phyloP scores from a whole-genome alignment of 2,113 vertebrate species.

The Mustela nigripes region DNA sequence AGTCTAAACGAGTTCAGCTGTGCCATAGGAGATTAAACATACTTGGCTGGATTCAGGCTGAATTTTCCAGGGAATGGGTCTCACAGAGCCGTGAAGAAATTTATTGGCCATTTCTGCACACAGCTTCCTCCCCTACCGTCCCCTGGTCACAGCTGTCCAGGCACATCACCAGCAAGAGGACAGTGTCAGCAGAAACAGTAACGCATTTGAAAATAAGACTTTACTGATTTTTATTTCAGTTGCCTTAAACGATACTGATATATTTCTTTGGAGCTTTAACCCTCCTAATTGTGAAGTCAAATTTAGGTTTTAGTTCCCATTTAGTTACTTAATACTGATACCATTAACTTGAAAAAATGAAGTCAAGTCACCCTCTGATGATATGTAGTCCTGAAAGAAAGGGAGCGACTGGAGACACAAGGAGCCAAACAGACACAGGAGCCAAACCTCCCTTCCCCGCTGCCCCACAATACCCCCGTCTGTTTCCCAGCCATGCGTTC shows the following conservation, averaged over 20 bases:
- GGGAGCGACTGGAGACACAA: not conserved
- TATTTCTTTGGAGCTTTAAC: not conserved
- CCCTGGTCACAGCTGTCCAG: slow-evolving; percentile 73
- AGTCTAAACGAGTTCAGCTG: slow-evolving; percentile 52
- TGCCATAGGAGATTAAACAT: slow-evolving; percentile 47
- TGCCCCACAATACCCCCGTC: not conserved
- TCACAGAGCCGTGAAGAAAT: not conserved
- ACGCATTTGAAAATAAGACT: not conserved
- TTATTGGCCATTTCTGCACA: slow-evolving; percentile 62
- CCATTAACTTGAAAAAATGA: not conserved
- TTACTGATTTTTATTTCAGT: not conserved
- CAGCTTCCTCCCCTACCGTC: slow-evolving; percentile 19
- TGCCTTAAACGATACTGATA: not conserved
- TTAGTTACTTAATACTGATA: slow-evolving; percentile 47
- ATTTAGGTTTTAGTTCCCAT: slow-evolving; percentile 14
- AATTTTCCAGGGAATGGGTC: slow-evolving; percentile 62
- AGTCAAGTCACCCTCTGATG: not conserved
- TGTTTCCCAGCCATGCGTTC: not conserved
- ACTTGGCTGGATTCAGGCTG: slow-evolving; percentile 20
- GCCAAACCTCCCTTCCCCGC: not conserved
- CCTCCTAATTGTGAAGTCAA: slow-evolving; percentile 22
- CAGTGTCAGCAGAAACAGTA: slow-evolving; percentile 63
- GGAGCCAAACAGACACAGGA: not conserved
- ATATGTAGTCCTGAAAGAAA: not conserved
- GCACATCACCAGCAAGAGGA: slow-evolving; percentile 58